Evolutionary conservation across 1,140 invertebrate species (phyloP).

Genomic region (Cyclina sinensis): DNA sequence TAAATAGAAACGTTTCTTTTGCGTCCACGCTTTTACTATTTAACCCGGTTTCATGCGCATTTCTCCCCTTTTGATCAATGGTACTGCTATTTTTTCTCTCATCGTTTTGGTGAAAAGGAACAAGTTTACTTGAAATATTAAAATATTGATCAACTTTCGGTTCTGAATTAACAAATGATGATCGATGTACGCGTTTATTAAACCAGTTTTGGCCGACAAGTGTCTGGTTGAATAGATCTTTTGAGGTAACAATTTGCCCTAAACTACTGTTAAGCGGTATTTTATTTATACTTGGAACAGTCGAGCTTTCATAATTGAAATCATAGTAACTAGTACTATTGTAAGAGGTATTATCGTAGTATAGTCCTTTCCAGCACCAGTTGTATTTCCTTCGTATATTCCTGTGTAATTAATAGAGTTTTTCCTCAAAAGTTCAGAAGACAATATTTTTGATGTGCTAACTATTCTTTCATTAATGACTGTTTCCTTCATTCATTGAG

Average conservation of each 20-base stretch:
- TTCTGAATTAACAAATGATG: not conserved
- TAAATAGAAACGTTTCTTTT: too few relatives aligned
- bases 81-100: too few relatives aligned
- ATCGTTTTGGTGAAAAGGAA: too few relatives aligned
- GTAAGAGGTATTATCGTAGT: not conserved
- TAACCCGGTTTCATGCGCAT: too few relatives aligned
- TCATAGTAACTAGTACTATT: constrained; percentile 4
- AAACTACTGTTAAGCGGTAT: too few relatives aligned
- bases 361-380: not conserved
- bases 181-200: not conserved
- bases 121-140: too few relatives aligned
- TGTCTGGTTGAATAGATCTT: not conserved
- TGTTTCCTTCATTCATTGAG: not conserved
- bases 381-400: not conserved
- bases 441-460: not conserved
- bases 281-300: not conserved
- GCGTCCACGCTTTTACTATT: too few relatives aligned
- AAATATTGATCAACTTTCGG: too few relatives aligned
- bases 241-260: too few relatives aligned
- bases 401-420: not conserved
- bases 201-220: not conserved
- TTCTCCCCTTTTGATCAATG: too few relatives aligned
- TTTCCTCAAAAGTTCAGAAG: not conserved
- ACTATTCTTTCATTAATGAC: not conserved
- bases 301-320: constrained; percentile 5